Conservation (phyloP, 2,113 vertebrate species). For the Panthera leo region DNA sequence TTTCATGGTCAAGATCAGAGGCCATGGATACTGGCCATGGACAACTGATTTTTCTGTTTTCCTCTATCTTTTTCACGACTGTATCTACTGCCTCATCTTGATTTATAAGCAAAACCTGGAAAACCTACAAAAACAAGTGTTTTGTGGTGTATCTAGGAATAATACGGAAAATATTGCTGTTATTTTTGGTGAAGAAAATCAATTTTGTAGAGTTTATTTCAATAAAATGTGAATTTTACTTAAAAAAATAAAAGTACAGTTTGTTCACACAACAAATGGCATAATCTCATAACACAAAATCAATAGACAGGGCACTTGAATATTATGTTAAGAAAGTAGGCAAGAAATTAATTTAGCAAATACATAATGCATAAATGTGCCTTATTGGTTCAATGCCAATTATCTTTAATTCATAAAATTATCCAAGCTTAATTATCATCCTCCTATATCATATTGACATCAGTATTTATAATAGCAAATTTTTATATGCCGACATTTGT, state of each 20-base stretch:
- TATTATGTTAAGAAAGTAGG: conserved; percentile 23
- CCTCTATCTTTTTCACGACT: no score
- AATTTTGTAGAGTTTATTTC: no score
- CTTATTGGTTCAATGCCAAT: conserved; percentile 8
- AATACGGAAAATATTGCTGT: no score
- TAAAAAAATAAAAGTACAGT: not conserved
- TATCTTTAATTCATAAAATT: conserved; percentile 24
- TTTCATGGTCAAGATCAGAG: no score
- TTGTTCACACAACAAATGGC: not conserved
- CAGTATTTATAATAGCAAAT: not conserved
- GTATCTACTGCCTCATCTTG: no score
- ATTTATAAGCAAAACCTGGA: no score
- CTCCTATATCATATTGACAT: not conserved
- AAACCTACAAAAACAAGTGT: no score
- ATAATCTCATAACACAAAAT: conserved; percentile 6
- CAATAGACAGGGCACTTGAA: conserved; percentile 33
- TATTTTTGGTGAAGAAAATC: no score
- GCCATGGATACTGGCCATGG: no score
- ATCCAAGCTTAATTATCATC: conserved; percentile 24
- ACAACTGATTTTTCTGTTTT: no score
- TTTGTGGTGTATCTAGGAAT: no score
- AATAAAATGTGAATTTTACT: no score
- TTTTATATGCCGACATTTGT: not conserved
- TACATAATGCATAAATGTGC: not conserved
- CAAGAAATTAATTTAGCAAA: conserved; percentile 36